A percentile compares a stretch with the other conserved stretches of the same genome.
These are phyloP conservation scores for Ceratina japonica DNA, from an alignment of 1,140 invertebrate species.

Conservation along the genomic window DNA sequence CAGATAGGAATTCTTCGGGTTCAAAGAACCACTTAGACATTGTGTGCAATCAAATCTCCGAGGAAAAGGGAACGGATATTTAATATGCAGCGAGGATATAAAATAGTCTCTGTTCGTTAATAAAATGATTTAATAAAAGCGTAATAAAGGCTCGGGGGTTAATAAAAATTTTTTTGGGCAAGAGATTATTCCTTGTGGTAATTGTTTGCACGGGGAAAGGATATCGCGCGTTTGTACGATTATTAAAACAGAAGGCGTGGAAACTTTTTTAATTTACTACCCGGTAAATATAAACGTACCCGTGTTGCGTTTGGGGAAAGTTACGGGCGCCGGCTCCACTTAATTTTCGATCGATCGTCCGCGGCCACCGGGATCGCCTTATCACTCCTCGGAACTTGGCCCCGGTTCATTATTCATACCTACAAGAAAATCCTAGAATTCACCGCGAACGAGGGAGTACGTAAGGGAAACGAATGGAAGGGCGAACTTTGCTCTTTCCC, in stretches of 20 bases:
- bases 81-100: too few relatives aligned
- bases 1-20: too few relatives aligned
- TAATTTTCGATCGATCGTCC: constrained; percentile 46
- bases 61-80: too few relatives aligned
- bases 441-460: constrained; percentile 15
- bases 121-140: too few relatives aligned
- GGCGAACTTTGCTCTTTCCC: constrained; percentile 29
- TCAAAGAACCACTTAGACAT: too few relatives aligned
- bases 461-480: too few relatives aligned
- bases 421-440: constrained; percentile 48
- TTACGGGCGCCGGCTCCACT: constrained; percentile 11
- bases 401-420: constrained; percentile 46
- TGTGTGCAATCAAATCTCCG: too few relatives aligned
- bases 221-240: not conserved
- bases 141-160: too few relatives aligned
- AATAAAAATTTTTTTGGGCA: too few relatives aligned
- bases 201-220: not conserved
- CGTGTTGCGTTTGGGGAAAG: constrained; percentile 9
- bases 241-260: constrained; percentile 17
- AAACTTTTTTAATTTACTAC: constrained; percentile 42
- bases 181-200: too few relatives aligned
- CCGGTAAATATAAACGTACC: constrained; percentile 25
- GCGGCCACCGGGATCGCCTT: constrained; percentile 31
- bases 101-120: too few relatives aligned
- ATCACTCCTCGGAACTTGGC: constrained; percentile 24